Percentiles rank a stretch among this genome's conserved stretches.
Evolutionary conservation across 2,113 vertebrate genomes (phyloP).

Genomic region (Entomyzon cyanotis): DNA sequence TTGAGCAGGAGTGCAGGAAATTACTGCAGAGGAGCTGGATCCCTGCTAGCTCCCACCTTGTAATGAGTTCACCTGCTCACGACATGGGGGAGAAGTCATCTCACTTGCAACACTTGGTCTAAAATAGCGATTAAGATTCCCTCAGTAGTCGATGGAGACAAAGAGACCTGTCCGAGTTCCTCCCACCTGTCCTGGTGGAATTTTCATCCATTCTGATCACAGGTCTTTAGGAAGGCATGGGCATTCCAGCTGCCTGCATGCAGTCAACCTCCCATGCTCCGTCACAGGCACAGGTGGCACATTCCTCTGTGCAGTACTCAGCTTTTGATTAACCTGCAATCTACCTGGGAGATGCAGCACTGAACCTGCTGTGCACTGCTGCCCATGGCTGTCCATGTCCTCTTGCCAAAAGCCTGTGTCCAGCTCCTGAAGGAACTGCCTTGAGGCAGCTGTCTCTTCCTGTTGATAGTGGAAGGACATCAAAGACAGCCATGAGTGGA

Average conservation of each 20-base stretch:
- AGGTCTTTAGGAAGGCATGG: background rate
- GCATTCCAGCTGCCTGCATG: background rate
- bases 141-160: background rate
- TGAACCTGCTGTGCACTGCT: background rate
- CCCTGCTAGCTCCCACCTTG: background rate
- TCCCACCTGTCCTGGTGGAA: background rate
- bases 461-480: background rate
- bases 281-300: background rate
- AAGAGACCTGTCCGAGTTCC: background rate
- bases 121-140: background rate
- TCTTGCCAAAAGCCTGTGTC: background rate
- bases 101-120: background rate
- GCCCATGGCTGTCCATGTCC: rapidly evolving
- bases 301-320: background rate
- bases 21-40: background rate
- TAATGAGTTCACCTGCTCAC: rapidly evolving
- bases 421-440: background rate
- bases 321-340: background rate
- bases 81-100: background rate
- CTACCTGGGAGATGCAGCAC: rapidly evolving
- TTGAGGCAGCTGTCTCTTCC: background rate
- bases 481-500: background rate
- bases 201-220: background rate
- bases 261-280: background rate
- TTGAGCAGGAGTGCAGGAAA: background rate